Conservation (phyloP, 2,888 invertebrate genomes). For the Portevinia maculata region DNA sequence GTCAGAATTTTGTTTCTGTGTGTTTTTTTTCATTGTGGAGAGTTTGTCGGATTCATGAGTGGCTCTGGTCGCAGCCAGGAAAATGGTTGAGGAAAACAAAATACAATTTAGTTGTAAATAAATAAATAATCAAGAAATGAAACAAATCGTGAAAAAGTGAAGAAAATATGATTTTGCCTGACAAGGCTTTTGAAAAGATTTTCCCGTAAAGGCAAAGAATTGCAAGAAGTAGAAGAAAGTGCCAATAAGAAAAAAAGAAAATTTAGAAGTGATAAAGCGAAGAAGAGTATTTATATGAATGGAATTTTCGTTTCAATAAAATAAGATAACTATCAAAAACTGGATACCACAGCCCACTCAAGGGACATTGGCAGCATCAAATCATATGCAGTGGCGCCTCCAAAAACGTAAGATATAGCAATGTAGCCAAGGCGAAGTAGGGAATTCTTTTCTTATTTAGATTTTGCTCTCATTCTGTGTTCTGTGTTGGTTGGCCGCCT, state of each 20-base stretch:
- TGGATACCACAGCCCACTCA: slow-evolving; percentile 17
- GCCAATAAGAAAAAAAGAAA: slow-evolving; percentile 61
- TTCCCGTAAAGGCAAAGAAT: too few relatives aligned
- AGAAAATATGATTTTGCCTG: slow-evolving; percentile 25
- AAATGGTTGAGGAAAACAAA: not conserved
- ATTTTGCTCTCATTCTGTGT: slow-evolving; percentile 35
- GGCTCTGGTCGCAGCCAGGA: slow-evolving; percentile 15
- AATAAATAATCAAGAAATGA: slow-evolving; percentile 18
- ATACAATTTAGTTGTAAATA: slow-evolving; percentile 14
- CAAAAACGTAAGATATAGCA: slow-evolving; percentile 49
- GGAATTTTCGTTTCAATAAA: slow-evolving; percentile 15
- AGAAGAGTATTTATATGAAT: slow-evolving; percentile 23
- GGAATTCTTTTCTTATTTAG: slow-evolving; percentile 43
- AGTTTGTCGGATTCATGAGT: slow-evolving; percentile 18
- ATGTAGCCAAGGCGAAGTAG: not conserved
- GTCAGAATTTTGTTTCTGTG: slow-evolving; percentile 57
- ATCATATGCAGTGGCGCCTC: slow-evolving; percentile 48
- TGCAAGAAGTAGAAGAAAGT: slow-evolving; percentile 64
- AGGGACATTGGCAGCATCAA: slow-evolving; percentile 7
- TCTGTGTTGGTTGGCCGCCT: slow-evolving; percentile 5
- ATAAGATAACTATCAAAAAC: not conserved
- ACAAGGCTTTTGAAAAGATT: too few relatives aligned
- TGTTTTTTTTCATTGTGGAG: slow-evolving; percentile 10
- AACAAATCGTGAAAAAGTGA: slow-evolving; percentile 15
- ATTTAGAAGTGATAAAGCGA: slow-evolving; percentile 24